These are phyloP conservation scores for Heloderma charlesbogerti DNA, from an alignment of 2,113 vertebrate species.

Conservation along the genomic window DNA sequence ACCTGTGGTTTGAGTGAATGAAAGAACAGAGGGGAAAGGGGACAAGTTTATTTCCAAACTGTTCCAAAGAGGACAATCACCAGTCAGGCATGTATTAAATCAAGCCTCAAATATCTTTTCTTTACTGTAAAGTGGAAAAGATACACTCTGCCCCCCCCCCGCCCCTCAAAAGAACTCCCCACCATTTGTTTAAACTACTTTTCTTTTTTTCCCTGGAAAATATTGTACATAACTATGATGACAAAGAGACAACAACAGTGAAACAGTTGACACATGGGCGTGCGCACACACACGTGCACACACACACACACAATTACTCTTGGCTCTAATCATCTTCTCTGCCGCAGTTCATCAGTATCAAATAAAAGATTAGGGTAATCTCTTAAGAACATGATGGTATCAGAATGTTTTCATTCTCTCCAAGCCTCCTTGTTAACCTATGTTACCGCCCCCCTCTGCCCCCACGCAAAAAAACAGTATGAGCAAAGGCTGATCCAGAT, in stretches of 20 bases:
- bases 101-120: slow-evolving; percentile 62
- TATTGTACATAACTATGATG: slow-evolving; percentile 19
- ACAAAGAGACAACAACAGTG: slow-evolving; percentile 58
- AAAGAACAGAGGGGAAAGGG: slow-evolving; percentile 41
- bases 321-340: slow-evolving; percentile 60
- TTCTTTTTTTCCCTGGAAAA: slow-evolving; percentile 57
- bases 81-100: slow-evolving; percentile 64
- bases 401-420: slow-evolving; percentile 49
- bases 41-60: slow-evolving; percentile 58
- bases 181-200: slow-evolving; percentile 35
- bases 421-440: slow-evolving; percentile 30
- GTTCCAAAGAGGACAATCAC: slow-evolving; percentile 64
- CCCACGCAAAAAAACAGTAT: slow-evolving; percentile 42
- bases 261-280: slow-evolving; percentile 60
- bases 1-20: slow-evolving; percentile 37
- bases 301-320: slow-evolving; percentile 38
- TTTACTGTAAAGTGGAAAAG: slow-evolving; percentile 60
- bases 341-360: slow-evolving; percentile 40
- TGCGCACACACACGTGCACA: slow-evolving; percentile 61
- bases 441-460: too few relatives aligned
- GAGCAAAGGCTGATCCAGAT: slow-evolving; percentile 27
- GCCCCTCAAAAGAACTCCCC: too few relatives aligned
- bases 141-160: slow-evolving; percentile 51
- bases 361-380: slow-evolving; percentile 58
- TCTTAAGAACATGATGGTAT: slow-evolving; percentile 58